phyloP scores from a whole-genome alignment of 2,888 invertebrate species.

The Hypsopygia costalis region DNA sequence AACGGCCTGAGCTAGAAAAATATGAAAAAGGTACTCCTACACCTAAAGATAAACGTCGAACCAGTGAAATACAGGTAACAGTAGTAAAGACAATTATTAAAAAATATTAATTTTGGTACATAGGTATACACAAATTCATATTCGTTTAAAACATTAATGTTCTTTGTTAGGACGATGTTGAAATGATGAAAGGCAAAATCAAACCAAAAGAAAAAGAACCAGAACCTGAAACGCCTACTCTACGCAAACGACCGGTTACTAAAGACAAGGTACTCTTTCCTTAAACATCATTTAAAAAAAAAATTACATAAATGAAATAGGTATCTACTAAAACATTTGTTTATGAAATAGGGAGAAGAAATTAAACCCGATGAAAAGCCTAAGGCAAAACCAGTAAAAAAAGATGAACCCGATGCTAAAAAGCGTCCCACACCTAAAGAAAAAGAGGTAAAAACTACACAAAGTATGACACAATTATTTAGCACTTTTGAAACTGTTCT shows the following conservation, averaged over 20 bases:
- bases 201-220: constrained; percentile 68
- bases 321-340: neutral
- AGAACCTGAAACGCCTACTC: constrained; percentile 62
- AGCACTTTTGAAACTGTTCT: constrained; percentile 1
- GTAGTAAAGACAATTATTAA: constrained; percentile 4
- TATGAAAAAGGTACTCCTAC: constrained; percentile 79
- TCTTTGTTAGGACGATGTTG: constrained; percentile 60
- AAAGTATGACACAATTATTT: constrained; percentile 2
- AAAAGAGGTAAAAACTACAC: constrained; percentile 55
- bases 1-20: constrained; percentile 85
- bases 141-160: constrained; percentile 9
- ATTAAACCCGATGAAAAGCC: constrained; percentile 69
- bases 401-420: constrained; percentile 61
- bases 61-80: constrained; percentile 63
- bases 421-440: constrained; percentile 70
- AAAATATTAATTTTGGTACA: too few relatives aligned
- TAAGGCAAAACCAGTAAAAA: constrained; percentile 60
- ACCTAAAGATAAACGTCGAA: constrained; percentile 63
- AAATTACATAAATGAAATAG: constrained; percentile 1
- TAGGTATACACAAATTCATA: too few relatives aligned
- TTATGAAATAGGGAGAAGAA: constrained; percentile 59
- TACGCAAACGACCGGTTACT: constrained; percentile 62
- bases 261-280: constrained; percentile 43
- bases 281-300: neutral
- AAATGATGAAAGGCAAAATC: constrained; percentile 71